Base-by-base conservation (phyloP, 2,113 vertebrate genomes). In the Ophthalmolycus amberensis region DNA sequence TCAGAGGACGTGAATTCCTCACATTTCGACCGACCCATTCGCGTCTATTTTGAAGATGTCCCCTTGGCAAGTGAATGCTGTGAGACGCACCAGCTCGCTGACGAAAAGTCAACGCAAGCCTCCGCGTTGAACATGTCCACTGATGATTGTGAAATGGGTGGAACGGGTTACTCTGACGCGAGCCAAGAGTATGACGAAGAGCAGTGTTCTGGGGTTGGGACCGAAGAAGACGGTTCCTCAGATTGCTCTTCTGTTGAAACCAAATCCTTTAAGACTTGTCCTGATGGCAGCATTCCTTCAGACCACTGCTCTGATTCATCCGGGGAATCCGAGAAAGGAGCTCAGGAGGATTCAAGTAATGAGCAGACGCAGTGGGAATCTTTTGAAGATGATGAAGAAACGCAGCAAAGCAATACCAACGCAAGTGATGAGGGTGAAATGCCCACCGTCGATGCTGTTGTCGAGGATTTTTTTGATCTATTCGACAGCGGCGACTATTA, bases 361-460 rank as follows among this genome's bases (percentile, higher is more conserved):
- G 93, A 93, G 7, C 92, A 89, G 59, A 80, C 78, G 0, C 80
- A 87, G 72, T 94, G 92, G 92, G 92, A 94, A 32, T 94, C 92
- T 8, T 93, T 91, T 10, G 92, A 94, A 46, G 89, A 93, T 1
- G 86, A 90, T 2, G 89, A 89, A 25, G 85, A 90, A 75, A 54
- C 56, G 0, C 62, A 71, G 9, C 58, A 78, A 76, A 74, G 9
- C 5, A 44, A 32, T 2, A 1, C 27, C 6, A 15, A 67, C 0
- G 1, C 3, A 56, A 72, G 2, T 2, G 29, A 80, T 10, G 70
- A 82, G 1, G 80, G 82, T 20, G n/a, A 87, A 84, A 75, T 54
- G 1, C 25, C 66, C 2, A 18, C 22, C 5, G 48, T 34, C 8
- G 63, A 88, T 60, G 6, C 76, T 15, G 84, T 75, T 3, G 71